A percentile compares a stretch with the other conserved stretches of the same genome.
Evolutionary conservation across 2,113 vertebrate species (phyloP).

Genomic region (Sceloporus undulatus): DNA sequence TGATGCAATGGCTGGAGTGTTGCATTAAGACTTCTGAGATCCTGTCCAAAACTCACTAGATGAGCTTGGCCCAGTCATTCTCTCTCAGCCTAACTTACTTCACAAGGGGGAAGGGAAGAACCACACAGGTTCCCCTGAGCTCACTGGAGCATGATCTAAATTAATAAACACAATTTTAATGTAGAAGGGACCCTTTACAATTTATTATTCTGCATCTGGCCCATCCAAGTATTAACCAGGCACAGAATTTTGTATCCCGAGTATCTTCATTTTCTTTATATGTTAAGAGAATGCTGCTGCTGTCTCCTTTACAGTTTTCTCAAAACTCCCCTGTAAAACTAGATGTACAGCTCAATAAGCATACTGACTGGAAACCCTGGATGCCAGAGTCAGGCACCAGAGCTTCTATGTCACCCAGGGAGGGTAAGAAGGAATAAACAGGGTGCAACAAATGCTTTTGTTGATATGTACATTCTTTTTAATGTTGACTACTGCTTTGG

Average conservation of each 20-base stretch:
- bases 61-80: background rate
- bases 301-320: too few species aligned
- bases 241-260: background rate
- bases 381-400: background rate
- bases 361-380: background rate
- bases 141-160: background rate
- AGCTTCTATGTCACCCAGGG: background rate
- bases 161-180: background rate
- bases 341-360: background rate
- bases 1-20: background rate
- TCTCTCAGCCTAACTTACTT: background rate
- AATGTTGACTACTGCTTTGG: background rate
- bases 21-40: background rate
- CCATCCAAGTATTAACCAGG: too few species aligned
- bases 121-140: background rate
- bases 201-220: background rate
- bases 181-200: too few species aligned
- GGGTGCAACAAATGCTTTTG: background rate
- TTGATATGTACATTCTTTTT: background rate
- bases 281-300: background rate
- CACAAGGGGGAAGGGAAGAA: background rate
- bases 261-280: background rate
- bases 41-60: background rate
- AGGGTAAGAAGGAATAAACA: background rate
- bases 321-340: background rate